phyloP scores from a whole-genome alignment of 1,140 invertebrate genomes.

The Drosophila obscura region DNA sequence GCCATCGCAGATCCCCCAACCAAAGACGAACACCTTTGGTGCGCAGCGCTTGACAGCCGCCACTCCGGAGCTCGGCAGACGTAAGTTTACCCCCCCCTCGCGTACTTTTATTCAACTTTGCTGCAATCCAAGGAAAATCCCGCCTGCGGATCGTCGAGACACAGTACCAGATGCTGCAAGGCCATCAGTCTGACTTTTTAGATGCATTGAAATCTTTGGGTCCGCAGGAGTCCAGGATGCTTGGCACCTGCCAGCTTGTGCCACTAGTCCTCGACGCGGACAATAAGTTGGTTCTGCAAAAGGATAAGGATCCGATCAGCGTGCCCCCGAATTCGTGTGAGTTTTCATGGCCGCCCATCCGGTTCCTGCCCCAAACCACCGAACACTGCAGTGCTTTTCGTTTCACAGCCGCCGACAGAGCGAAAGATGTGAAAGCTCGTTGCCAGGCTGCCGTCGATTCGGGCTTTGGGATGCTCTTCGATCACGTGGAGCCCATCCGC shows the following conservation, averaged over 20 bases:
- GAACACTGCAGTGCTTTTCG: no score
- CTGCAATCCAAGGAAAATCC: no score
- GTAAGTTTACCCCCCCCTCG: no score
- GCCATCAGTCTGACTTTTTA: constrained; percentile 53
- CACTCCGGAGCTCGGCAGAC: no score
- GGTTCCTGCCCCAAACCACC: no score
- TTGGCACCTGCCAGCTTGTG: constrained; percentile 32
- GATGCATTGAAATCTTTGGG: constrained; percentile 10
- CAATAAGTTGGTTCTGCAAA: no score
- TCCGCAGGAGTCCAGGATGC: background rate
- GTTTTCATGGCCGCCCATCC: constrained; percentile 4
- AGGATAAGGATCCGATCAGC: no score
- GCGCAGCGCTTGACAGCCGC: no score
- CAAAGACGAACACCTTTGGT: no score
- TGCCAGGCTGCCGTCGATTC: constrained; percentile 15
- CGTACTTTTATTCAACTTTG: no score
- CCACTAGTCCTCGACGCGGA: constrained; percentile 20
- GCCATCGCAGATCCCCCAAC: no score
- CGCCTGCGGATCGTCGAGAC: constrained; percentile 11
- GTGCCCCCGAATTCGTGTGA: constrained; percentile 58
- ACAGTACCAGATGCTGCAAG: constrained; percentile 34
- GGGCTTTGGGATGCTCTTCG: constrained; percentile 8
- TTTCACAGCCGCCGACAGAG: constrained; percentile 32
- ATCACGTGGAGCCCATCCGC: constrained; percentile 2
- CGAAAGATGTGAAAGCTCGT: constrained; percentile 39